Conservation (phyloP, 2,113 vertebrate genomes). For the Philantomba maxwellii region DNA sequence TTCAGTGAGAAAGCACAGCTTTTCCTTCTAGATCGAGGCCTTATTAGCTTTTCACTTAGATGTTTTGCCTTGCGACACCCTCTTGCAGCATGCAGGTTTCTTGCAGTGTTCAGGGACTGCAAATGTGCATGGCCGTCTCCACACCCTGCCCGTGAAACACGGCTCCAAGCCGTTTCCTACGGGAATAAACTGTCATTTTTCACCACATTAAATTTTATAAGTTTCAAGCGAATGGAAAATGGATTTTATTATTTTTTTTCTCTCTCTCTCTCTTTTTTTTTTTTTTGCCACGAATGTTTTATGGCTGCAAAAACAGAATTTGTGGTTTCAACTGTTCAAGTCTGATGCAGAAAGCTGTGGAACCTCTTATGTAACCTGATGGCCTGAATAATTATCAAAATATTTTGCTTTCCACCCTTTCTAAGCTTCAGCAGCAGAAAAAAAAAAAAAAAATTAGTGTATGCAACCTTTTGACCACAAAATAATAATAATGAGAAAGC, state of each 20-base stretch:
- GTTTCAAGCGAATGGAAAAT: constrained; percentile 93
- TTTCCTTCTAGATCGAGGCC: background rate
- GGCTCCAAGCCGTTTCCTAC: constrained; percentile 79
- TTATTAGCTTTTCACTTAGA: background rate
- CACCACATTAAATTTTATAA: constrained; percentile 93
- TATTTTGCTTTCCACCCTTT: constrained; percentile 98
- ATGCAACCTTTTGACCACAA: constrained; percentile 84
- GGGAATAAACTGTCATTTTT: constrained; percentile 87
- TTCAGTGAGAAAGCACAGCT: background rate
- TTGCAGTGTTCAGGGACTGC: background rate
- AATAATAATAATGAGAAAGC: constrained; percentile 76
- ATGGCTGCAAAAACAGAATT: constrained; percentile 91
- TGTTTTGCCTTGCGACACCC: background rate
- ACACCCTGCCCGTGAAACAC: background rate
- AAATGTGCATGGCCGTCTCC: constrained; percentile 1
- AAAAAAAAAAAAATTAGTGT: constrained; percentile 65
- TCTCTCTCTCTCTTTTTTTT: background rate
- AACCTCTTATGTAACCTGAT: constrained; percentile 96
- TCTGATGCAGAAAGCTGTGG: constrained; percentile 92
- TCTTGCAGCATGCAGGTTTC: background rate
- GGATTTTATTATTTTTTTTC: constrained; percentile 80
- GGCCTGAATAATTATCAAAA: constrained; percentile 95
- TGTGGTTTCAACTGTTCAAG: constrained; percentile 88
- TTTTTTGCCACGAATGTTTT: constrained; percentile 84
- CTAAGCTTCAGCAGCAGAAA: constrained; percentile 79